Base-by-base conservation (phyloP, 2,113 vertebrate genomes). In the Manacus vitellinus region DNA sequence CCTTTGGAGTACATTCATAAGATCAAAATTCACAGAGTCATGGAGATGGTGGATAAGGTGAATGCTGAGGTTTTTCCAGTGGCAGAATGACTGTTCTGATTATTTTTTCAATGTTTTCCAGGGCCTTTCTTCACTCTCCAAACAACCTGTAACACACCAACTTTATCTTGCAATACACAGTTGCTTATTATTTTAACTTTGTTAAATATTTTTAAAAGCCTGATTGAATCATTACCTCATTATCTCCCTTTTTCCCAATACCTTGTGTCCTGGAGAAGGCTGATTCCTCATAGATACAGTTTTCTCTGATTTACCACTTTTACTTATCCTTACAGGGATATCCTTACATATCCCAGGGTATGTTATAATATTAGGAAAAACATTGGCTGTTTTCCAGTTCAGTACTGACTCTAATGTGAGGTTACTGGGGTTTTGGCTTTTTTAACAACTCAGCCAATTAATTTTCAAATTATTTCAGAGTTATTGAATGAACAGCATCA, bases 151-250 rank as follows among this genome's bases (percentile, higher is more conserved):
- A 88, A 31, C 72, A 51, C 78, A 68, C 39, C 0, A 0, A 16
- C 39, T 75, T 72, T 67, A 79, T 63, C 89, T 88, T 63, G 71
- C 68, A 47, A 43, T 65, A 25, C 49, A 94, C 75, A 67, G 31
- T 49, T 75, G 74, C 75, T 88, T 85, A 67, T 94, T 95, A 67
- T 90, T 92, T 79, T 55, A 85, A 68, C 71, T 72, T 91, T 72
- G 79, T 65, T 78, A 44, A 59, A 41, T 65, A n/a, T 43, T 89
- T 89, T 68, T 70, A 16, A 59, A 75, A 79, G 54, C 58, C 49
- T n/a, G 58, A 0, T 23, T 79, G 59, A 94, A 79, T 88, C 54
- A 46, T 83, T 81, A 61, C 49, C 41, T 87, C 49, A 30, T 59
- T 74, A 25, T 65, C 16, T 54, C 15, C 21, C 28, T 55, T 62